These are phyloP conservation scores for Acanthornis magna DNA, from an alignment of 2,797 vertebrate species.

Conservation along the genomic window DNA sequence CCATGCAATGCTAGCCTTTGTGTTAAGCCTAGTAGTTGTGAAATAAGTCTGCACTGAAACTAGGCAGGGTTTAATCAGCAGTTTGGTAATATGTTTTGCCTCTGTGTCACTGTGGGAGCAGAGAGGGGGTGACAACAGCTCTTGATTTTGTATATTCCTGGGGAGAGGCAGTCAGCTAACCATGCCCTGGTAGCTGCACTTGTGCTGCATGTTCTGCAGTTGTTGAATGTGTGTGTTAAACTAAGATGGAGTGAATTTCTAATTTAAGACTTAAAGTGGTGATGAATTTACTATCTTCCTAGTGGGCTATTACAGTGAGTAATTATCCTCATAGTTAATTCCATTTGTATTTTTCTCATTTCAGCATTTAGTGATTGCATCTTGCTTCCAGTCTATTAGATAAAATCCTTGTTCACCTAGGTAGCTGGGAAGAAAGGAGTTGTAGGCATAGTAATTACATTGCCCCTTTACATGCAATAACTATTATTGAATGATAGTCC, in stretches of 20 bases:
- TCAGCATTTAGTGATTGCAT: background rate
- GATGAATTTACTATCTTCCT: background rate
- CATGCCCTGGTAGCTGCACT: background rate
- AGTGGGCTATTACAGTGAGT: background rate
- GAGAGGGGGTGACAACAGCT: background rate
- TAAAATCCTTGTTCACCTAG: background rate
- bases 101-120: background rate
- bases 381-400: background rate
- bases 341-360: background rate
- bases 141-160: background rate
- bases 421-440: background rate
- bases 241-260: background rate
- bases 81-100: accelerated
- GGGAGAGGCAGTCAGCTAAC: background rate
- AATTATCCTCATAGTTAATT: slow-evolving; percentile 1
- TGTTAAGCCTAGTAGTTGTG: background rate
- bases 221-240: background rate
- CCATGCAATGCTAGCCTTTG: accelerated
- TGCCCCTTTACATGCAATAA: background rate
- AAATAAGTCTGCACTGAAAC: background rate
- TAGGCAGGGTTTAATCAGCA: background rate
- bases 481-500: background rate
- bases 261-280: background rate
- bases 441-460: background rate
- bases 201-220: background rate